Conservation (phyloP, 2,888 invertebrate genomes). For the Anaspis maculata region DNA sequence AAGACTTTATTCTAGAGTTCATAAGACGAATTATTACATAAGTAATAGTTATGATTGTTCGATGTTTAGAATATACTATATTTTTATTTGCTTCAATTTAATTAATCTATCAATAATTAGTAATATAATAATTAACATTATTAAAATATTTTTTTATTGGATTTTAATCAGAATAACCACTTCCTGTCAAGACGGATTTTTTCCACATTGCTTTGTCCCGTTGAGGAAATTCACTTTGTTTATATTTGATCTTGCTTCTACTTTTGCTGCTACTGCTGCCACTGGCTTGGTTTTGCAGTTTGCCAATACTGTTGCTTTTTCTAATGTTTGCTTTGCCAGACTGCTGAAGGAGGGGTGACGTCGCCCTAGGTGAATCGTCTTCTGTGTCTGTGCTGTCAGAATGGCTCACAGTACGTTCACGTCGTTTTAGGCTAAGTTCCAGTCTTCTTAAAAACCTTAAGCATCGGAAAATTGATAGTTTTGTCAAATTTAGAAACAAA, state of each 20-base stretch:
- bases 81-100: constrained; percentile 8
- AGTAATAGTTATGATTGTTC: constrained; percentile 33
- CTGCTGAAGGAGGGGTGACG: constrained; percentile 52
- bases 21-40: no score
- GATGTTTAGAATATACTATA: constrained; percentile 33
- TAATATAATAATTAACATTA: not conserved
- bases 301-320: constrained; percentile 41
- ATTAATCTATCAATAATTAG: not conserved
- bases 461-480: not conserved
- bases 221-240: constrained; percentile 28
- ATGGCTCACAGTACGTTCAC: constrained; percentile 48
- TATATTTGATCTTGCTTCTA: constrained; percentile 27
- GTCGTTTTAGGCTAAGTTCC: constrained; percentile 62
- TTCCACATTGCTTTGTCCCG: constrained; percentile 32
- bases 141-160: no score
- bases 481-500: not conserved
- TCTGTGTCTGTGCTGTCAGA: constrained; percentile 44
- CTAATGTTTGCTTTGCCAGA: constrained; percentile 32
- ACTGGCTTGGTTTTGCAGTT: constrained; percentile 25
- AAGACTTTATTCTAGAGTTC: no score
- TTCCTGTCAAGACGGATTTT: constrained; percentile 32
- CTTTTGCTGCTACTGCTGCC: constrained; percentile 15
- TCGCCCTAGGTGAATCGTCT: constrained; percentile 57
- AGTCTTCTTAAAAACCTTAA: constrained; percentile 64
- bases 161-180: constrained; percentile 37